Conservation (phyloP, 2,888 invertebrate genomes). For the Protodeltote pygarga region DNA sequence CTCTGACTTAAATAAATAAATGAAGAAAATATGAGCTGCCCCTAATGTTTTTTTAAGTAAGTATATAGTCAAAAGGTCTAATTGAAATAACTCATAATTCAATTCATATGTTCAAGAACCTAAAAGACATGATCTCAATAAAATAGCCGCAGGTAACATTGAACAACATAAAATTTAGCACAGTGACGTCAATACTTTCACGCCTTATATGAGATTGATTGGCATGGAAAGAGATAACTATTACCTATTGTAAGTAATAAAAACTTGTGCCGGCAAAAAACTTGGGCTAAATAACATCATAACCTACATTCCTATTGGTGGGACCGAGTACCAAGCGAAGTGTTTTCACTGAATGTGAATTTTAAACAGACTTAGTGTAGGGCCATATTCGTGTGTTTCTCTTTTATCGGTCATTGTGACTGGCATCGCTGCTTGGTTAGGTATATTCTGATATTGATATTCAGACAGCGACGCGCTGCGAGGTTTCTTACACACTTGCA, state of each 20-base stretch:
- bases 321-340: constrained; percentile 66
- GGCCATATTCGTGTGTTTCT: constrained; percentile 82
- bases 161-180: constrained; percentile 72
- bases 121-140: constrained; percentile 59
- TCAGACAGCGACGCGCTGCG: constrained; percentile 75
- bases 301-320: constrained; percentile 83
- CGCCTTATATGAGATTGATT: constrained; percentile 82
- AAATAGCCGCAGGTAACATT: constrained; percentile 62
- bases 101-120: constrained; percentile 44
- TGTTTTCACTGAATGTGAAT: constrained; percentile 77
- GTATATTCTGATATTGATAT: constrained; percentile 84
- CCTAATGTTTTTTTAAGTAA: too few relatives aligned
- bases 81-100: constrained; percentile 21
- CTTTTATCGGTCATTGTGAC: constrained; percentile 82
- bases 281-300: constrained; percentile 83
- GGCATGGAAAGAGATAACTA: constrained; percentile 83
- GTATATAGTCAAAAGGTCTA: too few relatives aligned
- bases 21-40: too few relatives aligned
- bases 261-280: constrained; percentile 80
- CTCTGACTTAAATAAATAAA: not conserved
- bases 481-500: constrained; percentile 74
- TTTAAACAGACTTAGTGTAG: constrained; percentile 78
- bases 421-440: constrained; percentile 70
- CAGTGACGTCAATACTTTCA: constrained; percentile 83
- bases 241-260: constrained; percentile 72